phyloP scores from a whole-genome alignment of 2,113 vertebrate genomes.

The Callospermophilus lateralis region DNA sequence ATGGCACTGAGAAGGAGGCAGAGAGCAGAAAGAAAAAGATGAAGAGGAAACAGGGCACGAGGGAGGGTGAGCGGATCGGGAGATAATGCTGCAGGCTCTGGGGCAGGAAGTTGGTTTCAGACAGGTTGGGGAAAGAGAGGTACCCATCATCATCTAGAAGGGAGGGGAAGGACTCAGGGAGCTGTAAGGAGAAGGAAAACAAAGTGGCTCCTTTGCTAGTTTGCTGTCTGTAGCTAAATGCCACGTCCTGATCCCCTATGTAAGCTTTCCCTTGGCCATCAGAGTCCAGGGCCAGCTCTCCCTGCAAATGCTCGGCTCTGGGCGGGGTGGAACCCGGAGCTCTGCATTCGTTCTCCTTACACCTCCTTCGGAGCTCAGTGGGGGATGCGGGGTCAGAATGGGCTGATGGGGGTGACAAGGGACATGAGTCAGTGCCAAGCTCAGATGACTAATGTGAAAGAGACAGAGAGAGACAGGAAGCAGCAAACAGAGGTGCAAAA shows the following conservation, averaged over 20 bases:
- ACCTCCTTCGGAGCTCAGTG: slow-evolving; percentile 93
- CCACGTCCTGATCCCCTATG: slow-evolving; percentile 89
- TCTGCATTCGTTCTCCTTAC: slow-evolving; percentile 90
- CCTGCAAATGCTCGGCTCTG: slow-evolving; percentile 72
- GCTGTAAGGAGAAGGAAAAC: slow-evolving; percentile 99
- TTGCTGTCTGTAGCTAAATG: slow-evolving; percentile 91
- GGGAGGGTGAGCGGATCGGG: slow-evolving; percentile 96
- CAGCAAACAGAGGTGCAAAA: slow-evolving; percentile 91
- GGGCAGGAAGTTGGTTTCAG: slow-evolving; percentile 95
- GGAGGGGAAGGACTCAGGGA: slow-evolving; percentile 94
- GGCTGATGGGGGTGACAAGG: slow-evolving; percentile 88
- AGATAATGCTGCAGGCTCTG: slow-evolving; percentile 95
- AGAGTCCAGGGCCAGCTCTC: slow-evolving; percentile 85
- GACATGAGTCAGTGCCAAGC: slow-evolving; percentile 89
- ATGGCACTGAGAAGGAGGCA: slow-evolving; percentile 98
- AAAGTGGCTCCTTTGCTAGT: slow-evolving; percentile 91
- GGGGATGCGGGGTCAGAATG: slow-evolving; percentile 89
- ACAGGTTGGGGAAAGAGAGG: slow-evolving; percentile 96
- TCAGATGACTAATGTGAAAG: slow-evolving; percentile 87
- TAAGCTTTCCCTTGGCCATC: slow-evolving; percentile 89
- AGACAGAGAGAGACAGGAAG: slow-evolving; percentile 84
- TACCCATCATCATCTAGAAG: slow-evolving; percentile 98
- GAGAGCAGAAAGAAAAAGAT: slow-evolving; percentile 99
- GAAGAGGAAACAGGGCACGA: slow-evolving; percentile 98
- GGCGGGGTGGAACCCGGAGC: slow-evolving; percentile 84